Percentiles rank a stretch among this genome's conserved stretches.
These are phyloP conservation scores for Rhagonycha fulva DNA, from an alignment of 2,888 invertebrate genomes.

Conservation along the genomic window DNA sequence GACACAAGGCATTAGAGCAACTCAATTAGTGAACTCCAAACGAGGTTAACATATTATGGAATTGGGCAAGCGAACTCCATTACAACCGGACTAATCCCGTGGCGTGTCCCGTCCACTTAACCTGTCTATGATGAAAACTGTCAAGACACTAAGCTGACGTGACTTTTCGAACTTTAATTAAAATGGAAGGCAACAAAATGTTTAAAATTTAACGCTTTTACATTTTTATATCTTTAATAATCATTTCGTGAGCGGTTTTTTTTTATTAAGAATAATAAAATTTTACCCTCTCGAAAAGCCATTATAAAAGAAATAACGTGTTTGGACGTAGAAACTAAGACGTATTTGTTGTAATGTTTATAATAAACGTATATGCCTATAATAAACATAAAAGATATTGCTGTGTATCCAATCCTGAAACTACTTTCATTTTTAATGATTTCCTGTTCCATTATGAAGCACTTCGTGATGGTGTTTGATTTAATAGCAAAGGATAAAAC, in stretches of 20 bases:
- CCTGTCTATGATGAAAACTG: slow-evolving; percentile 32
- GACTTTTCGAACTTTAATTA: background rate
- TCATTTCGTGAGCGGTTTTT: background rate
- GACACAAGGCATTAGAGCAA: slow-evolving; percentile 37
- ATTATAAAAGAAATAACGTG: slow-evolving; percentile 19
- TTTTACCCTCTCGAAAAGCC: slow-evolving; percentile 1
- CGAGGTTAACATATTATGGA: slow-evolving; percentile 32
- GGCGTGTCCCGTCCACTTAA: slow-evolving; percentile 33
- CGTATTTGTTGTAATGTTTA: slow-evolving; percentile 33
- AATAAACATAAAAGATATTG: slow-evolving; percentile 37
- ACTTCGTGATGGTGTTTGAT: slow-evolving; percentile 27
- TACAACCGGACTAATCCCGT: slow-evolving; percentile 22
- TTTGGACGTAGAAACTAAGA: slow-evolving; percentile 15
- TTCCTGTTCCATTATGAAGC: slow-evolving; percentile 36
- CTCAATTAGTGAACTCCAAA: slow-evolving; percentile 37
- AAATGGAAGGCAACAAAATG: background rate
- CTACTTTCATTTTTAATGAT: slow-evolving; percentile 37
- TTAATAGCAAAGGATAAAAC: slow-evolving; percentile 34
- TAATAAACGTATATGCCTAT: slow-evolving; percentile 36
- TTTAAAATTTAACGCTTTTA: background rate
- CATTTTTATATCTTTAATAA: background rate
- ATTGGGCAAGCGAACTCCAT: slow-evolving; percentile 24
- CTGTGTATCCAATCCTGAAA: slow-evolving; percentile 34
- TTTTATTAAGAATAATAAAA: slow-evolving; percentile 14
- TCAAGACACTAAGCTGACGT: slow-evolving; percentile 24